Evolutionary conservation across 1,140 invertebrate genomes (phyloP), one percentile per base, ranked within the genome.

Genomic region (Drosophila nikananu): DNA sequence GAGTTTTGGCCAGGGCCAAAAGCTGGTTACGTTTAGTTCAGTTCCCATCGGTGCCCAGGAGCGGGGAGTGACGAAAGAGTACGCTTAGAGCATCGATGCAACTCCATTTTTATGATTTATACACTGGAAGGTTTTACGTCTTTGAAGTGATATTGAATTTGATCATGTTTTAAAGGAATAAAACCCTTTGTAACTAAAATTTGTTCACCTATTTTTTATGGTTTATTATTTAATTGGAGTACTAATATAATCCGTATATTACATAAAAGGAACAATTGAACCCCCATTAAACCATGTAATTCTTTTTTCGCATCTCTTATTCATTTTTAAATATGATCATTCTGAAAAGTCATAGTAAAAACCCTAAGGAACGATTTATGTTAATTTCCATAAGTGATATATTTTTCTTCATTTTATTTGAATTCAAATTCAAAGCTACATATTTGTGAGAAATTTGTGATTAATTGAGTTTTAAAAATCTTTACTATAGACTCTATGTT

Each of bases 1-100:
- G 54, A 73, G 67, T 73, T 73, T 71, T 73, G 67, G 71, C 71
- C 71, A 73, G 68, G 55, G 71, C 67, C 71, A 61, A 73, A 73
- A 73, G 71, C 67, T 73, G 71, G 71, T 73, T 72, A 73, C 67
- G 70, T 72, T 71, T 67, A 35, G 66, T 73, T 58, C 60, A 39
- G 44, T 68, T 68, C 62, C 62, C 19, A 51, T 51, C 35, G 66
- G 37, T 72, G 60, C 32, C 48, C 21, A 17, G 30, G 27, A n/a
- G 23, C 19, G 32, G 44, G 59, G 46, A 23, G 21, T 23, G 25
- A 10, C n/a, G 19, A 51, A 41, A 44, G 48, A 30, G 46, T 46
- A 25, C n/a, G 63, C 62, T 67, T 46, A 42, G 21, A 30, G 49
- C 64, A 55, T 71, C 48, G 66, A 71, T 68, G 49, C 49, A 71